A percentile compares a stretch with the other conserved stretches of the same genome.
Evolutionary conservation across 1,140 invertebrate genomes (phyloP).

Genomic region (Drosophila baimaii): DNA sequence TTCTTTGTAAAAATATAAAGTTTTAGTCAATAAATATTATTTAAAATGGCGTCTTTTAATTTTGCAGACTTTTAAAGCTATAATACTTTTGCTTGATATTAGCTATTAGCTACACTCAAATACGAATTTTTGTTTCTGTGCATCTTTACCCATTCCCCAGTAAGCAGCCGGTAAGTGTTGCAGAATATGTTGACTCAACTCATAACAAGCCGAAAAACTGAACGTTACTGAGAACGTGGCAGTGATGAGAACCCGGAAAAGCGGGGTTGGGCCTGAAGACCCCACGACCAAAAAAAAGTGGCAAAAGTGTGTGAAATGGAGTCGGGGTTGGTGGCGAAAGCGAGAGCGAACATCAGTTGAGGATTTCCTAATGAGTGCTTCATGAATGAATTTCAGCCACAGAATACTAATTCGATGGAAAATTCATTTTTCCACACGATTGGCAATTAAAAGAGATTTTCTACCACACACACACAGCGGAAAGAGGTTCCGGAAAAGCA

Average conservation of each 20-base stretch:
- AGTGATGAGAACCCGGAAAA: conserved; percentile 30
- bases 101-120: neutral
- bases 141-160: conserved; percentile 11
- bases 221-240: conserved; percentile 54
- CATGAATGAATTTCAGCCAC: conserved; percentile 84
- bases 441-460: conserved; percentile 84
- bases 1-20: no score
- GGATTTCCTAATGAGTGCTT: conserved; percentile 84
- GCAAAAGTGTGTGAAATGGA: conserved; percentile 11
- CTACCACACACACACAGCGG: conserved; percentile 47
- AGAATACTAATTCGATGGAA: conserved; percentile 84
- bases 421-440: conserved; percentile 85
- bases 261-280: neutral
- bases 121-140: conserved; percentile 1
- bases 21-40: no score
- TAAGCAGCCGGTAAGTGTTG: conserved; percentile 78
- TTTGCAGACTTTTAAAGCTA: no score
- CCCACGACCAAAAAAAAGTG: conserved; percentile 10
- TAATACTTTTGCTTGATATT: no score
- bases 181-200: conserved; percentile 84
- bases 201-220: conserved; percentile 72
- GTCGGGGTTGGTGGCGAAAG: neutral
- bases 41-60: no score
- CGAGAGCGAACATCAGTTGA: conserved; percentile 57
- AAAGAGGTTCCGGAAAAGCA: neutral